A percentile compares a stretch with the other conserved stretches of the same genome.
These are phyloP conservation scores for Parnassius apollo DNA, from an alignment of 2,888 invertebrate genomes.

Conservation along the genomic window DNA sequence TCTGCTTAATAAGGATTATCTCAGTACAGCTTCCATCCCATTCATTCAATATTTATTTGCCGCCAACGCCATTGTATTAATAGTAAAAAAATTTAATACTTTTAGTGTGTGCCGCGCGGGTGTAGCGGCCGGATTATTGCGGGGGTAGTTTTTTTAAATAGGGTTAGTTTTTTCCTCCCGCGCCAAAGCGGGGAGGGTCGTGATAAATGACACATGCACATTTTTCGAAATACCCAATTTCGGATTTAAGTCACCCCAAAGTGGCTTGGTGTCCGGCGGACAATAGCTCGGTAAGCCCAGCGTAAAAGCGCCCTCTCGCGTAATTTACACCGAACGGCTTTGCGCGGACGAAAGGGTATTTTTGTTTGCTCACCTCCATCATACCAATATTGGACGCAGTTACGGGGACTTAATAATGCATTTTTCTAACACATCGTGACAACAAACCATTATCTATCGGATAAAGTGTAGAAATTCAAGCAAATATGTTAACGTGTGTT, in stretches of 20 bases:
- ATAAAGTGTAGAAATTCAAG: slow-evolving; percentile 17
- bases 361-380: slow-evolving; percentile 52
- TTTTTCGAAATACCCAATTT: slow-evolving; percentile 83
- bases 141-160: slow-evolving; percentile 79
- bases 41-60: slow-evolving; percentile 76
- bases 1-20: slow-evolving; percentile 72
- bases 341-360: slow-evolving; percentile 48
- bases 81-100: slow-evolving; percentile 77
- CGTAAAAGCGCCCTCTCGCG: slow-evolving; percentile 48
- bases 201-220: slow-evolving; percentile 83
- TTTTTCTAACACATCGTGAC: slow-evolving; percentile 43
- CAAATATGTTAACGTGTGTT: slow-evolving; percentile 51
- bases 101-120: slow-evolving; percentile 71
- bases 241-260: slow-evolving; percentile 83
- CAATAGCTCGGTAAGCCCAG: slow-evolving; percentile 55
- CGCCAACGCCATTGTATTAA: slow-evolving; percentile 70
- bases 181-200: slow-evolving; percentile 58
- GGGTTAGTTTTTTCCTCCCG: slow-evolving; percentile 74
- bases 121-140: slow-evolving; percentile 67
- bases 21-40: slow-evolving; percentile 47
- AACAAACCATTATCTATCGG: slow-evolving; percentile 12
- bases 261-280: slow-evolving; percentile 71
- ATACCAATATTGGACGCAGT: slow-evolving; percentile 57
- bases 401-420: slow-evolving; percentile 72
- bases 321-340: slow-evolving; percentile 67